Percentiles rank a stretch among this genome's conserved stretches.
These are phyloP conservation scores for Stramonita haemastoma DNA, from an alignment of 2,888 invertebrate species.

Conservation along the genomic window DNA sequence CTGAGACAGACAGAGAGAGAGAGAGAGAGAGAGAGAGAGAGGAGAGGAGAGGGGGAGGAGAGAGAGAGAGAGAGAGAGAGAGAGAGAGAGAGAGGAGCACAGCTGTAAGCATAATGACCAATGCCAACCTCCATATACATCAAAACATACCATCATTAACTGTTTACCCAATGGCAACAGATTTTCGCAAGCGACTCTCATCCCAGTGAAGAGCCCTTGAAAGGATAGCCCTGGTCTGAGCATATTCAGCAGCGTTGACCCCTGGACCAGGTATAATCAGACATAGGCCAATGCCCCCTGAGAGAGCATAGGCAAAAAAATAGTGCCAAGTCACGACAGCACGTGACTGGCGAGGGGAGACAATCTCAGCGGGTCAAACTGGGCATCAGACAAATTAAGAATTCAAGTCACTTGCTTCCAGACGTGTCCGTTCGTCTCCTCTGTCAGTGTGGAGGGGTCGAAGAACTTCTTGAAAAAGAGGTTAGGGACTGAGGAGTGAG, in stretches of 20 bases:
- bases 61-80: conserved; percentile 7
- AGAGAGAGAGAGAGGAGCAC: background rate
- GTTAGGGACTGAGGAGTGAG: too few species aligned
- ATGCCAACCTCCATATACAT: too few species aligned
- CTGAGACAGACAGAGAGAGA: conserved; percentile 26
- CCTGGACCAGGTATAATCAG: background rate
- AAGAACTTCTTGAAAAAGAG: background rate
- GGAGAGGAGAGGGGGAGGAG: background rate
- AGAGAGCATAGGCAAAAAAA: background rate
- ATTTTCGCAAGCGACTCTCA: too few species aligned
- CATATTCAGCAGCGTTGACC: too few species aligned
- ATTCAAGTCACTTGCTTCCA: background rate
- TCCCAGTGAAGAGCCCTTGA: too few species aligned
- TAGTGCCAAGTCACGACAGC: background rate
- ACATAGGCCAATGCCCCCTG: background rate
- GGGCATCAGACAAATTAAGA: conserved; percentile 11
- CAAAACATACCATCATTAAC: too few species aligned
- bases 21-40: background rate
- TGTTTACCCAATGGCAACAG: too few species aligned
- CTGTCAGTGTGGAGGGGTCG: background rate
- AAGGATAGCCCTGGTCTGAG: too few species aligned
- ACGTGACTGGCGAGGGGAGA: conserved; percentile 15
- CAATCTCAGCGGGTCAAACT: conserved; percentile 5
- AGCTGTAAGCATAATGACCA: too few species aligned
- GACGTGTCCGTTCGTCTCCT: background rate